A percentile compares a stretch with the other conserved stretches of the same genome.
phyloP scores from a whole-genome alignment of 1,140 invertebrate genomes.

The Euschistus heros region DNA sequence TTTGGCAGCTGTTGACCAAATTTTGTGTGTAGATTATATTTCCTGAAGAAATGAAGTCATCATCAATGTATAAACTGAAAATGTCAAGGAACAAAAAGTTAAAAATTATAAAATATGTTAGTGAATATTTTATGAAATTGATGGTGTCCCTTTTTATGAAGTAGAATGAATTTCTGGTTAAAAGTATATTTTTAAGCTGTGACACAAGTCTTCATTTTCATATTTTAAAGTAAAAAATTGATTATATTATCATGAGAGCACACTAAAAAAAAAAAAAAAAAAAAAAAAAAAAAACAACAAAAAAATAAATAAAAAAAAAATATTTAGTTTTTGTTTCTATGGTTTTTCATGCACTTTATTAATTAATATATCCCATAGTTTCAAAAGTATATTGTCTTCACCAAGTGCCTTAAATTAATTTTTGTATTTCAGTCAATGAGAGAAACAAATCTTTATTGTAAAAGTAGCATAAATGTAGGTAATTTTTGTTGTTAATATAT shows the following conservation, averaged over 20 bases:
- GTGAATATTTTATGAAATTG: too few relatives aligned
- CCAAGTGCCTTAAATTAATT: slow-evolving; percentile 9
- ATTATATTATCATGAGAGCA: neutral
- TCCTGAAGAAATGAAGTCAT: neutral
- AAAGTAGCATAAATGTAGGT: neutral
- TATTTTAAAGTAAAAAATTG: neutral
- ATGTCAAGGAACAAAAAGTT: too few relatives aligned
- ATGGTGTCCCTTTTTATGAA: neutral
- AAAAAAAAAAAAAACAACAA: neutral
- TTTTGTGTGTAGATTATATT: slow-evolving; percentile 6
- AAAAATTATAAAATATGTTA: too few relatives aligned
- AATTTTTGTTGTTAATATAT: neutral
- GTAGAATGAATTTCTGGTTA: neutral
- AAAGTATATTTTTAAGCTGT: slow-evolving; percentile 1
- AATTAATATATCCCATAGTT: too few relatives aligned
- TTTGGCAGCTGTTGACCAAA: slow-evolving; percentile 14
- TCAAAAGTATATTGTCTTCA: neutral
- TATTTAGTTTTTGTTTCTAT: neutral
- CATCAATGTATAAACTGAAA: too few relatives aligned
- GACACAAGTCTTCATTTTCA: neutral
- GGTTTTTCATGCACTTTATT: neutral
- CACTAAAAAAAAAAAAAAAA: neutral
- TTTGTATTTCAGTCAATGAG: slow-evolving; percentile 2
- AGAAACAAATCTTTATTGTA: neutral
- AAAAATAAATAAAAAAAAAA: too few relatives aligned